Base-by-base conservation (phyloP, 1,140 invertebrate genomes). In the Hycleus cichorii region DNA sequence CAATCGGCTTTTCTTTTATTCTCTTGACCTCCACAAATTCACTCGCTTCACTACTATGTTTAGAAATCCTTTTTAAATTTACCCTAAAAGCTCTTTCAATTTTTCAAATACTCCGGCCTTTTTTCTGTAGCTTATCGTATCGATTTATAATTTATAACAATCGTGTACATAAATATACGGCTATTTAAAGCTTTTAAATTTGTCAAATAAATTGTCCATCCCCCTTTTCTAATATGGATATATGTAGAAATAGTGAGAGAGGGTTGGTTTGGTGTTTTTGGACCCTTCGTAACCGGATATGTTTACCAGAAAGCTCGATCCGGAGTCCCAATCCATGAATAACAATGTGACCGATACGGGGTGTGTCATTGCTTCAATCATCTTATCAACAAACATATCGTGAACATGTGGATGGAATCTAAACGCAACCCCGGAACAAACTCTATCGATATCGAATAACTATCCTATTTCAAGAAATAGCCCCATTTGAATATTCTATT, bases 381-480 rank as follows among this genome's bases (percentile, higher is more conserved):
- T 64, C 66, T 68, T 68, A 68, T 68, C 66, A 62, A 52, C 59
- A 61, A 64, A 64, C 66, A 66, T 58, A 68, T 68, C 66, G 60
- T 58, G 64, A 66, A 64, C 66, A 66, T 68, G 61, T 59, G 62
- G 60, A 60, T 47, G 49, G 45, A 54, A 59, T 62, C 60, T 60
- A 63, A 63, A 65, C 63, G 60, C 47, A 57, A 44, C 47, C 47
- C 25, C 62, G 12, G 18, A 52, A 42, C 42, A 42, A 25, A 27
- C 49, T 10, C 27, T 11, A 50, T 38, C 24, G 46, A 47, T 62
- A 66, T 64, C 60, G 54, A 63, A 67, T 66, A 65, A 61, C 58
- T 24, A 24, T 25, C 44, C 9, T 45, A 27, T 38, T 46, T 53
- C 78, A 96, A 18, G 18, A 18, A 18, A 18, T 18, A 18, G 18